Base-by-base conservation (phyloP, 2,797 vertebrate genomes). In the Neosalanx taihuensis region DNA sequence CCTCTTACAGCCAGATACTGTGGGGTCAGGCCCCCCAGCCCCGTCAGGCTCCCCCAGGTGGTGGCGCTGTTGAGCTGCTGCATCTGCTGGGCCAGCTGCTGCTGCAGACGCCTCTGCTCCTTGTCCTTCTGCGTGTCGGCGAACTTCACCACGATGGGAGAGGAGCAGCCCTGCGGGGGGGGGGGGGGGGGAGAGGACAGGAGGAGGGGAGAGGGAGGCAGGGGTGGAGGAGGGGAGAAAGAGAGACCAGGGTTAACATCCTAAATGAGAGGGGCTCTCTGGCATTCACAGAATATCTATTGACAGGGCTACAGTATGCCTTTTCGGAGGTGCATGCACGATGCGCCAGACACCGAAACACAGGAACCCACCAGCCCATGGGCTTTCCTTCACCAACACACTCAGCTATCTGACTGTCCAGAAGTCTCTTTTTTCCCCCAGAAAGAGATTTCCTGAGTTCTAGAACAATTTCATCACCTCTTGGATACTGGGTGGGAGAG, bases 111-210 rank as follows among this genome's bases (percentile, higher is more conserved):
- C 41, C 97, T 91, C 88, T 99, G 98, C 88, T 99, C 98, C 86
- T 99, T 99, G 90, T 99, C 98, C 92, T 98, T 95, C 92, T 99
- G 98, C 51, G 98, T 99, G 85, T 99, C 98, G 0, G 98, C 98
- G 86, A 99, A 99, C 93, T 99, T 99, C 86, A 94, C 97, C 93
- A 99, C 98, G 86, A 99, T 95, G 85, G 98, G 98, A 81, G 98
- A 99, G 88, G 98, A 97, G 87, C 98, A 99, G 86, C 98, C 97
- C 97, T 99, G 93, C 72, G 80, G 77, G 51, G 77, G 17, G 59
- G 75, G 82, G 69, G 79, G 20, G 78, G 67, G 74, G 5, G 29
- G 41, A 13, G 29, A 5, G 4, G 41, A 10, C 10, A 12, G 78
- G 13, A 56, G n/a, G 73, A 76, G 72, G 82, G 74, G 82, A 72